These are phyloP conservation scores for Ceuthmochares aereus DNA, from an alignment of 2,113 vertebrate species.

Conservation along the genomic window DNA sequence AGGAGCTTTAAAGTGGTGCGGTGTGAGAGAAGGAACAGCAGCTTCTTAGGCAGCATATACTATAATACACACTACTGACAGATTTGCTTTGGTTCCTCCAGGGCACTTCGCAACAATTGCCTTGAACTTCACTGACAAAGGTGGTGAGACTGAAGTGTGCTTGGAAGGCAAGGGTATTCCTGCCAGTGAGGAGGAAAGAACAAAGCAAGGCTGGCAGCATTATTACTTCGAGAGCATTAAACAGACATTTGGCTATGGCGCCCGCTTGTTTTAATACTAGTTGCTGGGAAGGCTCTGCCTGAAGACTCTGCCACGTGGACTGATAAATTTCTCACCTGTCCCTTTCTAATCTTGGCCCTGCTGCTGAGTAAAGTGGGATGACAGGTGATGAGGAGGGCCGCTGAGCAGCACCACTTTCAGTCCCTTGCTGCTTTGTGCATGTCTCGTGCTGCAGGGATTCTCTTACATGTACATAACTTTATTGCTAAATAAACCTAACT, in stretches of 20 bases:
- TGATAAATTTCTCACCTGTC: constrained; percentile 66
- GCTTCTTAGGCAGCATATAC: not conserved
- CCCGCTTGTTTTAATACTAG: constrained; percentile 84
- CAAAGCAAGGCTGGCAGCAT: constrained; percentile 90
- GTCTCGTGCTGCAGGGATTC: constrained; percentile 81
- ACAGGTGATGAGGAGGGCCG: constrained; percentile 73
- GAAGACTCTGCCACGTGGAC: constrained; percentile 70
- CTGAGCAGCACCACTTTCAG: constrained; percentile 66
- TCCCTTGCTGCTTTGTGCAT: constrained; percentile 79
- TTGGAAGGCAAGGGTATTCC: constrained; percentile 88
- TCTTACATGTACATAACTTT: constrained; percentile 83
- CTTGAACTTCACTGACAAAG: constrained; percentile 83
- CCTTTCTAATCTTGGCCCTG: constrained; percentile 64
- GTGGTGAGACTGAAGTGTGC: constrained; percentile 84
- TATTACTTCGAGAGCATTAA: constrained; percentile 95
- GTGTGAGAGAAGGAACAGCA: not conserved
- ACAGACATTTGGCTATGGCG: constrained; percentile 93
- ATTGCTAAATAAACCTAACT: constrained; percentile 85
- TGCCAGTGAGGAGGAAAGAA: constrained; percentile 86
- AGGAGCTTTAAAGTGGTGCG: not conserved
- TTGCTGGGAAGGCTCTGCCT: constrained; percentile 4
- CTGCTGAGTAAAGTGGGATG: constrained; percentile 69
- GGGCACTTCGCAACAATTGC: constrained; percentile 89
- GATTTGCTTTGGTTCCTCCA: constrained; percentile 58
- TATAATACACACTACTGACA: not conserved